Conservation (phyloP, 1,140 invertebrate genomes). For the Thaumetopoea pityocampa region DNA sequence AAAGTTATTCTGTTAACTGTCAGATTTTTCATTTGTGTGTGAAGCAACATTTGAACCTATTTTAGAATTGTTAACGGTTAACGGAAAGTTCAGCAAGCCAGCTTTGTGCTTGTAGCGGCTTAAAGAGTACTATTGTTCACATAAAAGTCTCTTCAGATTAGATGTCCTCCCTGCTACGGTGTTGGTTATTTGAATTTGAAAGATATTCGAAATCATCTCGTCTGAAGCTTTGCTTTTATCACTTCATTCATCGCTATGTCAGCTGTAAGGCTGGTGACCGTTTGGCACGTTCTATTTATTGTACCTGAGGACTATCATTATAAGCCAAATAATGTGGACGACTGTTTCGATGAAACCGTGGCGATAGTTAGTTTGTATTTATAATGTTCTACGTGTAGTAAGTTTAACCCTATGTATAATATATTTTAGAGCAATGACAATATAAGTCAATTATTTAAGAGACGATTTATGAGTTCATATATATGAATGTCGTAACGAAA, state of each 20-base stretch:
- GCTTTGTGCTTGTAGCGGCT: too few species aligned
- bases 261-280: too few species aligned
- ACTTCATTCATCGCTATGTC: too few species aligned
- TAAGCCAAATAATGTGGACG: conserved; percentile 37
- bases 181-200: too few species aligned
- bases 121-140: too few species aligned
- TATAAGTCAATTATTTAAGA: conserved; percentile 58
- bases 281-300: conserved; percentile 60
- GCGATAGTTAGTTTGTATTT: conserved; percentile 32
- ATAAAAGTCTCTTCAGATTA: too few species aligned
- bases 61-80: too few species aligned
- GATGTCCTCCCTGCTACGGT: too few species aligned
- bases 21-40: too few species aligned
- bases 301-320: conserved; percentile 49
- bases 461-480: conserved; percentile 35
- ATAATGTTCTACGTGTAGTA: conserved; percentile 25
- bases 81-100: too few species aligned
- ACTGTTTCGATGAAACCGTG: conserved; percentile 36
- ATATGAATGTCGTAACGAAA: conserved; percentile 13
- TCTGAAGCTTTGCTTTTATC: conserved; percentile 20
- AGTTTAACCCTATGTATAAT: conserved; percentile 31
- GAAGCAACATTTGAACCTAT: too few species aligned
- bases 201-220: conserved; percentile 9
- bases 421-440: conserved; percentile 52
- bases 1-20: too few species aligned